Base-by-base conservation (phyloP, 2,113 vertebrate species). In the Lepisosteus oculatus region DNA sequence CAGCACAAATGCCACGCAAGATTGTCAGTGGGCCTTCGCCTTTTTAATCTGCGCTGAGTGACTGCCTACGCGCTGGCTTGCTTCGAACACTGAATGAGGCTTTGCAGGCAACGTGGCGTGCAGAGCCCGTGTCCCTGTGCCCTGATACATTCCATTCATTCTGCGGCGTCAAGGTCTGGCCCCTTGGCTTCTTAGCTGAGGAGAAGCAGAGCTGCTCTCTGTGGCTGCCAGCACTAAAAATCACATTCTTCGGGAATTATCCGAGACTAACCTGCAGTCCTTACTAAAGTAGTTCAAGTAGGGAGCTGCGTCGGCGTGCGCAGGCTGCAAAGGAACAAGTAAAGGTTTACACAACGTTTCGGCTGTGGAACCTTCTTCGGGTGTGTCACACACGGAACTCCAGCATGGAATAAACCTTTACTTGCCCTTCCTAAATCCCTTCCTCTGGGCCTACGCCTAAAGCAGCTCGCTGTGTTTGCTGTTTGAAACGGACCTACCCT, bases 1-100 rank as follows among this genome's bases (percentile, higher is more conserved):
- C 65, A 72, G 70, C 63, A 74, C 65, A 79, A 80, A 77, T 77
- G 72, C 77, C 73, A 80, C 51, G n/a, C 55, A 65, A 64, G 69
- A 56, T 44, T 6, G 41, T 51, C 57, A 15, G 63, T 6, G 55
- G 72, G 56, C 43, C 65, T 47, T 8, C n/a, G 13, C 14, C 8
- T 14, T 4, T 66, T 6, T 41, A 14, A 61, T 43, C 3, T 29
- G 43, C 45, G 3, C 3, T 7, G 56, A 41, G 55, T 12, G n/a
- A 6, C 57, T 17, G 56, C 29, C 55, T 14, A 45, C 56, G 3
- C 67, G n/a, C 67, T 4, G 9, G 2, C 3, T 13, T 1, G 11
- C 68, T 11, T 8, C 7, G 5, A n/a, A 12, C 41, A 69, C 6
- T 14, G 68, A 57, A 56, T 44, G 5, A 13, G 17, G 17, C 17